phyloP scores from a whole-genome alignment of 2,113 vertebrate genomes.

The Sylvilagus bachmani region DNA sequence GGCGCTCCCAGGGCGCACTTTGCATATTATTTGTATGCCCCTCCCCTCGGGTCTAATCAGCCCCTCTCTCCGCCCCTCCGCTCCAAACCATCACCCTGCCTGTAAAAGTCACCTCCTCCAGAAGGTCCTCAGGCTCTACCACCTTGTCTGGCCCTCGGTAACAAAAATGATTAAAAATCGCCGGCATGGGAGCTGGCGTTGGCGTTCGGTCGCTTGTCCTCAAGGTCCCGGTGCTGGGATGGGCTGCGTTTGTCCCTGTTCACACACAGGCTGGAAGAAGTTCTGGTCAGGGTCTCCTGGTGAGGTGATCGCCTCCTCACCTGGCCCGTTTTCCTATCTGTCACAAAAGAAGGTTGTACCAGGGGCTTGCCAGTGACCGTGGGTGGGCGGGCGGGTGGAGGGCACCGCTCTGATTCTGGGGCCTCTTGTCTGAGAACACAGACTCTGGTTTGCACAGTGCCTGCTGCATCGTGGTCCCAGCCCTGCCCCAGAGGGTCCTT shows the following conservation, averaged over 20 bases:
- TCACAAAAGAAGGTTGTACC: no score
- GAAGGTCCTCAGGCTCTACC: not conserved
- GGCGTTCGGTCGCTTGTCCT: not conserved
- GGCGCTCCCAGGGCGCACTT: not conserved
- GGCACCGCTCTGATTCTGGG: no score
- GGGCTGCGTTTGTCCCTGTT: not conserved
- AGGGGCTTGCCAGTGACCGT: no score
- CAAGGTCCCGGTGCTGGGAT: no score
- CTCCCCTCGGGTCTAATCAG: not conserved
- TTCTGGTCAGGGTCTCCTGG: not conserved
- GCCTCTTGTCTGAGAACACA: no score
- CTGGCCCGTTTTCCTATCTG: not conserved
- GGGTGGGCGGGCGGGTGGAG: no score
- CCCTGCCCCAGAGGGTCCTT: no score
- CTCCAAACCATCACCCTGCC: not conserved
- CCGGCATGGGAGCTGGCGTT: no score
- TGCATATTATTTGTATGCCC: not conserved
- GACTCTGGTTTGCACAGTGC: no score
- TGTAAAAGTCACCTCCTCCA: not conserved
- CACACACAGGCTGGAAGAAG: not conserved
- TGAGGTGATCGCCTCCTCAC: not conserved
- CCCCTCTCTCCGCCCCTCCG: not conserved
- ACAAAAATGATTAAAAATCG: not conserved
- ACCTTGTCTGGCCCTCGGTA: not conserved
- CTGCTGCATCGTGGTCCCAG: fast-evolving